Base-by-base conservation (phyloP, 1,140 invertebrate genomes). In the Papilio helenus region DNA sequence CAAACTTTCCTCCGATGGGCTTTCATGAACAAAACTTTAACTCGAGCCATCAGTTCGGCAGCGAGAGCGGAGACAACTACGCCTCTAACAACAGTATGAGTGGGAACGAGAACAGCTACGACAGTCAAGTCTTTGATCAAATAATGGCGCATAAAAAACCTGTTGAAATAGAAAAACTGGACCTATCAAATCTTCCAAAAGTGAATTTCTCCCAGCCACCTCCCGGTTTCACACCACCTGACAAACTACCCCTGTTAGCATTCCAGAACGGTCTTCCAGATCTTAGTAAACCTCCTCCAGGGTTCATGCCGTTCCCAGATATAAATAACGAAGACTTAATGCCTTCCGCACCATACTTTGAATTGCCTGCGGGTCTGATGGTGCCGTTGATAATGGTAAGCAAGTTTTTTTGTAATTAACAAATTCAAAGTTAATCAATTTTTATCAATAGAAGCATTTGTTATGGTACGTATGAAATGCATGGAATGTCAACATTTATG, bases 281-380 rank as follows among this genome's bases (percentile, higher is more conserved):
- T 94, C 96, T 98, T 84, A 97, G 97, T 49, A 97, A 97, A 87
- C 98, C 98, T 8, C 98, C 98, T 0, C 97, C 97, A 26, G 97
- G 97, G 26, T 98, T 98, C 90, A 95, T 96, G 3, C 95, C 95
- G 3, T 95, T 95, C 76, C 90, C 88, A 14, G 94, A 95, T 84
- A 86, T 94, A 14, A 92, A 90, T 80, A 93, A 96, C 76, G 97
- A 98, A 84, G 97, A 98, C 83, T 93, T 98, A 74, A 96, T 98
- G 93, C 98, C 98, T 16, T 97, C 97, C 77, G 97, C 98, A 82
- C 98, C 99, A 72, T 99, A 99, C 91, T 99, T 97, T 92, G 99
- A 99, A 90, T 95, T 99, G 76, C 99, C 99, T 18, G 99, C 99
- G 82, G 99, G 98, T 76, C 94, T 99, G 1, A 99, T 99, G 97